Conservation (phyloP, 2,113 vertebrate genomes). For the Hypocryptadius cinnamomeus region DNA sequence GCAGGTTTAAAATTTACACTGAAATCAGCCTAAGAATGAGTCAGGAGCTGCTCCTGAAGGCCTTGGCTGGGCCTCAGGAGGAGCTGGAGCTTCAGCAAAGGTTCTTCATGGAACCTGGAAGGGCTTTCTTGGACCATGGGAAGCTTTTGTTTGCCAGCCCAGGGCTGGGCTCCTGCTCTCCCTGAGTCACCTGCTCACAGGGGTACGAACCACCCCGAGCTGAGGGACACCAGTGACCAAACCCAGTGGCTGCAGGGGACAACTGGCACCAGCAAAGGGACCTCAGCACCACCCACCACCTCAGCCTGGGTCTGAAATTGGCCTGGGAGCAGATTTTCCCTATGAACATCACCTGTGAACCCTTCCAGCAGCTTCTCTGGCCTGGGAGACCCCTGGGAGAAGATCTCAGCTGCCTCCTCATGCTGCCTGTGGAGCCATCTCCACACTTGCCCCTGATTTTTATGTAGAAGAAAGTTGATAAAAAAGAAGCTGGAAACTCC, state of each 20-base stretch:
- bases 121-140: not conserved
- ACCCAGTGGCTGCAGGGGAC: not conserved
- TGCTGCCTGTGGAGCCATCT: not conserved
- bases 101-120: not conserved
- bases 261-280: not conserved
- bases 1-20: not conserved
- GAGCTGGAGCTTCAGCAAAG: not conserved
- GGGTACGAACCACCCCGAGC: rapidly evolving
- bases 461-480: not conserved
- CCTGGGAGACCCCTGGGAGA: not conserved
- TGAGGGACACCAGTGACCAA: not conserved
- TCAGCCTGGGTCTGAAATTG: rapidly evolving
- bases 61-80: not conserved
- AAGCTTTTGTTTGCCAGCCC: not conserved
- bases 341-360: not conserved
- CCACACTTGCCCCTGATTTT: not conserved
- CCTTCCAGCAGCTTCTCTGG: not conserved
- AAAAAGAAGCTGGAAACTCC: not conserved
- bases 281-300: not conserved
- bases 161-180: not conserved
- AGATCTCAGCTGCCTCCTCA: not conserved
- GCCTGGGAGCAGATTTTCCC: not conserved
- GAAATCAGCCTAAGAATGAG: not conserved
- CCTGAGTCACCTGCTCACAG: not conserved
- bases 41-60: not conserved